These are phyloP conservation scores for Synanthedon formicaeformis DNA, from an alignment of 2,888 invertebrate species.

Conservation along the genomic window DNA sequence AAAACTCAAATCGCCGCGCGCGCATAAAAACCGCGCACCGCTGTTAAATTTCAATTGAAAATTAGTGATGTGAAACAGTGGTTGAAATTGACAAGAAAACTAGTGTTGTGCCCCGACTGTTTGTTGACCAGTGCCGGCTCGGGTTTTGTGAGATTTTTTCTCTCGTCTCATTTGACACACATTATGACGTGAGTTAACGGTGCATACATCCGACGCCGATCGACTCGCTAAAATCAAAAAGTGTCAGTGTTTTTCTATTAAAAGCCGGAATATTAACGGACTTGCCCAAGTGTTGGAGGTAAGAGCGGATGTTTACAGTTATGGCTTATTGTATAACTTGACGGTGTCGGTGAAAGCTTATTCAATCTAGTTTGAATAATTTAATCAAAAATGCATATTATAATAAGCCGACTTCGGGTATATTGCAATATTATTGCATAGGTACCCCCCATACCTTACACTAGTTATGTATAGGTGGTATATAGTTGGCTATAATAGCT, in stretches of 20 bases:
- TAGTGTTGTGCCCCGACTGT: constrained; percentile 25
- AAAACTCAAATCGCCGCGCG: constrained; percentile 21
- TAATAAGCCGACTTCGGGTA: not conserved
- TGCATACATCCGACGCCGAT: constrained; percentile 56
- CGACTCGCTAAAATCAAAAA: constrained; percentile 61
- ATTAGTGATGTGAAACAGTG: constrained; percentile 20
- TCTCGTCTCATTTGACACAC: constrained; percentile 52
- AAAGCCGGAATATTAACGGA: constrained; percentile 66
- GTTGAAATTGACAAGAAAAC: constrained; percentile 21
- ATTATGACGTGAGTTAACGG: constrained; percentile 64
- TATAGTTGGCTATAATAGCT: no score
- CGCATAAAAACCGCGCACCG: constrained; percentile 21
- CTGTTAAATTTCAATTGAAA: not conserved
- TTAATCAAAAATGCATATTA: not conserved
- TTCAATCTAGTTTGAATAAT: not conserved
- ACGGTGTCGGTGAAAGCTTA: constrained; percentile 38
- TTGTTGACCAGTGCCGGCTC: constrained; percentile 12
- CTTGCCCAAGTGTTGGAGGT: constrained; percentile 57
- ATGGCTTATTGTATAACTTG: constrained; percentile 59
- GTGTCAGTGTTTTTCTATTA: constrained; percentile 56
- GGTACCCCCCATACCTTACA: no score
- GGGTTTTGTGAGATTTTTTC: constrained; percentile 40
- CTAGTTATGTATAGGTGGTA: no score
- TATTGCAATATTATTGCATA: not conserved
- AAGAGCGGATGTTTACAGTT: constrained; percentile 66